These are phyloP conservation scores for Therioaphis trifolii DNA, from an alignment of 2,888 invertebrate genomes.

Conservation along the genomic window DNA sequence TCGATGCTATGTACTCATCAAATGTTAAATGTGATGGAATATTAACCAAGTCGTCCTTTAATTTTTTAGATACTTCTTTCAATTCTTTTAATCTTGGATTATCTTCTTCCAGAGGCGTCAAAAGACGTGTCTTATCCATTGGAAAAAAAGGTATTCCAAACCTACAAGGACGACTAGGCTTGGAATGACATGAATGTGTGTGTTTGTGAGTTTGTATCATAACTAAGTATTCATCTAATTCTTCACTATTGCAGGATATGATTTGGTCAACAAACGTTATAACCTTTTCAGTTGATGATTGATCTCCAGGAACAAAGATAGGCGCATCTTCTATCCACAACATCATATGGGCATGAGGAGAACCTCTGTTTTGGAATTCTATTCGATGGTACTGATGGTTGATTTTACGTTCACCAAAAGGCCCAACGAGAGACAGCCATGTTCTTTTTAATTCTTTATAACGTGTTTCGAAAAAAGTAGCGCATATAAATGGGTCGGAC, in stretches of 20 bases:
- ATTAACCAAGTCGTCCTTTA: slow-evolving; percentile 8
- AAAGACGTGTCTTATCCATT: slow-evolving; percentile 63
- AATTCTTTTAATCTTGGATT: too few relatives aligned
- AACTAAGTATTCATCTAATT: not conserved
- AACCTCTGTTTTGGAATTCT: slow-evolving; percentile 64
- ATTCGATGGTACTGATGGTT: slow-evolving; percentile 62
- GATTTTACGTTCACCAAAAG: slow-evolving; percentile 26
- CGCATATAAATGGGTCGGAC: slow-evolving; percentile 1
- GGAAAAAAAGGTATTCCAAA: slow-evolving; percentile 65
- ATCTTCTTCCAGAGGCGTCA: slow-evolving; percentile 29
- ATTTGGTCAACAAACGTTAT: slow-evolving; percentile 1
- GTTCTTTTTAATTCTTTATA: not conserved
- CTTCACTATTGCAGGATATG: slow-evolving; percentile 1
- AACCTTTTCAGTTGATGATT: slow-evolving; percentile 2
- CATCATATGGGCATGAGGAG: slow-evolving; percentile 66
- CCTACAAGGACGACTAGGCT: slow-evolving; percentile 61
- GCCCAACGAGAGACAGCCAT: not conserved
- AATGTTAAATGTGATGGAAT: slow-evolving; percentile 1
- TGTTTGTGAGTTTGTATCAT: not conserved
- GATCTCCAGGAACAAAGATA: slow-evolving; percentile 67
- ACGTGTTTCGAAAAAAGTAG: slow-evolving; percentile 1
- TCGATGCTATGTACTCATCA: slow-evolving; percentile 37
- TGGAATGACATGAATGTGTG: not conserved
- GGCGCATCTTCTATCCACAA: slow-evolving; percentile 69
- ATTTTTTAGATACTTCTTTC: slow-evolving; percentile 2